Base-by-base conservation (phyloP, 2,113 vertebrate genomes). In the Callopanchax toddi region DNA sequence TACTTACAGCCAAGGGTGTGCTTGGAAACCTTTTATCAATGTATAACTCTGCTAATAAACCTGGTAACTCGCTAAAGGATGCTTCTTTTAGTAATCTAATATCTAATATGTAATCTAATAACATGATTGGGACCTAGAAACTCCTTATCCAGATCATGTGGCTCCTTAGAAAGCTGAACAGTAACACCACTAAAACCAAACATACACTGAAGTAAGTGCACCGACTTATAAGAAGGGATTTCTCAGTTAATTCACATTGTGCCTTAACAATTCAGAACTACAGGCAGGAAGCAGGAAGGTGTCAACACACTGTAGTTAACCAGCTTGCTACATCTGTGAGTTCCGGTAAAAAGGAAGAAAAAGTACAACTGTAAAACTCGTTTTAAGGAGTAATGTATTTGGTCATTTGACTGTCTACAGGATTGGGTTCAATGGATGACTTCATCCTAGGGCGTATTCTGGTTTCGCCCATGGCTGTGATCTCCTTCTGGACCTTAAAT, bases 301-400 rank as follows among this genome's bases (percentile, higher is more conserved):
- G 75, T 81, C 78, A 55, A 66, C 62, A 80, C 4, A 18, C 15
- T 12, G 16, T 1, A 29, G 60, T 76, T 63, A 57, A 63, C 63
- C 57, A 66, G 65, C 44, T 44, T 15, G 57, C 29, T 44, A 45
- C 26, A 65, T 56, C 46, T 13, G 29, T 32, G 37, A 39, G 64
- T 84, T 84, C 79, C 72, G 76, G 56, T 54, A 73, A 59, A 25
- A 50, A 55, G 51, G 60, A 32, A 49, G 36, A 15, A 39, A 40
- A 25, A 23, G 25, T 8, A 17, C n/a, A 58, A 58, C 13, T 53
- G 59, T 36, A 36, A 74, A 77, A 79, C 54, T 32, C 37, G 37
- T 40, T 40, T 55, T 40, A 6, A 1, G 68, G 64, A 17, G 34
- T 32, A 9, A 32, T 32, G n/a, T 42, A 37, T 52, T 71, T 55